These are phyloP conservation scores for Tragelaphus oryx DNA, from an alignment of 2,797 vertebrate species.

Conservation along the genomic window DNA sequence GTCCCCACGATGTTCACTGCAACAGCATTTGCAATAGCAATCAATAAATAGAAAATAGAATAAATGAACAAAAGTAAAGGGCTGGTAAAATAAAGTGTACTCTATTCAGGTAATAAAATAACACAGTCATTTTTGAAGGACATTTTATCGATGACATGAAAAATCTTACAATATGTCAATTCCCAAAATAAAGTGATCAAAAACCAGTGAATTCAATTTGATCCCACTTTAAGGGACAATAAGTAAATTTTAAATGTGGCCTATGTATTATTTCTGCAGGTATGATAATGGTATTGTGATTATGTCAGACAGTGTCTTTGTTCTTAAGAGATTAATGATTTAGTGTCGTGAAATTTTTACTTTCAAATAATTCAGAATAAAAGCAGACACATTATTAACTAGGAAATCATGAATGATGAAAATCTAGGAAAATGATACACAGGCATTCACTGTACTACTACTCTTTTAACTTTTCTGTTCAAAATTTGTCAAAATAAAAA, in stretches of 20 bases:
- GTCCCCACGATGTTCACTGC: not conserved
- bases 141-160: not conserved
- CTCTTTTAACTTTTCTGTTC: not conserved
- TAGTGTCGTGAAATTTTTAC: not conserved
- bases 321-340: not conserved
- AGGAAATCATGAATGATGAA: not conserved
- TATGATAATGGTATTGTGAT: not conserved
- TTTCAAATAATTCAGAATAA: slow-evolving; percentile 5
- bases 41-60: not conserved
- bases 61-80: not conserved
- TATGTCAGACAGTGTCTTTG: not conserved
- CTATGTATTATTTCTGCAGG: not conserved
- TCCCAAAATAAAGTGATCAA: slow-evolving; percentile 18
- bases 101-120: not conserved
- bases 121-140: not conserved
- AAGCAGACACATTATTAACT: slow-evolving; percentile 9
- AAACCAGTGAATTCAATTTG: not conserved
- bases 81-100: not conserved
- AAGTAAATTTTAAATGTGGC: not conserved
- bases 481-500: slow-evolving; percentile 27
- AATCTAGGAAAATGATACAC: not conserved
- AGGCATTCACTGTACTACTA: not conserved
- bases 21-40: not conserved
- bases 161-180: not conserved
- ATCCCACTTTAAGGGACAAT: not conserved